Evolutionary conservation across 1,140 invertebrate genomes (phyloP), one percentile per base, ranked within the genome.

Genomic region (Aphaenogaster rudis): DNA sequence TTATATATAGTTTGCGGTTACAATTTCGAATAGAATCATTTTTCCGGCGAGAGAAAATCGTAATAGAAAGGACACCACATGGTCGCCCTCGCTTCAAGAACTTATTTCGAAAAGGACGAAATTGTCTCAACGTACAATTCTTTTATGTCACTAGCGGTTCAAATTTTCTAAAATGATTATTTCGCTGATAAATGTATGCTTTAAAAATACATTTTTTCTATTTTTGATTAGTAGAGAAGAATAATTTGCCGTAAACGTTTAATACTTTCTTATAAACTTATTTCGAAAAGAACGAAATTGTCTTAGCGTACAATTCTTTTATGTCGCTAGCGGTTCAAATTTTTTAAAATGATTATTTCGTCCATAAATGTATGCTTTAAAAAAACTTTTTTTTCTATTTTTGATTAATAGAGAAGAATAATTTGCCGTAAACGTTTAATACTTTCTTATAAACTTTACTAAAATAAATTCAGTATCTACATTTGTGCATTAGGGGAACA

Each of bases 41-140:
- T 21, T 28, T n/a, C 39, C 52, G 39, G 3, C 39, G 79, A 72
- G 79, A 72, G 28, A 45, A 61, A 82, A 74, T 69, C 15, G 36
- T 61, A 59, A 72, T 50, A 17, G 79, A 15, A 82, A 48, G 17
- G n/a, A 54, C 2, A 72, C 17, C 15, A 28, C 2, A 33, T 39
- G 28, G 7, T 50, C 57, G 33, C 9, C 1, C 3, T 11, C 17
- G 13, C 9, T 74, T 42, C 17, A 8, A 61, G 45, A 39, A 33
- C 11, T 84, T 48, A 39, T 21, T 63, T 63, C 33, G 42, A 50
- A 48, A 17, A 6, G 17, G 11, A 36, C 6, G 54, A 61, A 48
- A 76, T 82, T 59, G 66, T 61, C 28, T 36, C 28, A 42, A 42
- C 54, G 15, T 52, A 33, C 54, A 42, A 74, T 84, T 61, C 8